A percentile compares a stretch with the other conserved stretches of the same genome.
Evolutionary conservation across 2,113 vertebrate genomes (phyloP).

Genomic region (Aldabrachelys gigantea): DNA sequence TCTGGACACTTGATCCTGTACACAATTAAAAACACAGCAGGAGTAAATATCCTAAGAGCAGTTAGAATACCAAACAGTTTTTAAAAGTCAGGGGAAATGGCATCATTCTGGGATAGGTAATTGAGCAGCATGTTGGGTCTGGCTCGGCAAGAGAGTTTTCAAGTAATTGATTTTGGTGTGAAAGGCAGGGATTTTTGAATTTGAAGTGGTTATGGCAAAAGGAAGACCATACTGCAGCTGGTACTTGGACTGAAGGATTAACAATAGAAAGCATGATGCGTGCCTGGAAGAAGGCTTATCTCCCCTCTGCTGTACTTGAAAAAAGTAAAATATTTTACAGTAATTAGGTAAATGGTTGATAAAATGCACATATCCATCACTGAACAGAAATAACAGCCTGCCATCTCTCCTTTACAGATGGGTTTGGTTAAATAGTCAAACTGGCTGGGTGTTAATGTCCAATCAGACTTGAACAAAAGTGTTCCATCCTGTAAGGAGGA

Average conservation of each 20-base stretch:
- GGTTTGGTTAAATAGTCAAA: not conserved
- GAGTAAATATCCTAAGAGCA: not conserved
- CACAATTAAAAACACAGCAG: not conserved
- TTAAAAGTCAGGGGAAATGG: not conserved
- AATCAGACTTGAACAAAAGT: not conserved
- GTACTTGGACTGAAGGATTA: not conserved
- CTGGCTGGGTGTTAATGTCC: not conserved
- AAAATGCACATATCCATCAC: not conserved
- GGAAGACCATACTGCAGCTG: not conserved
- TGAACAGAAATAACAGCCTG: slow-evolving; percentile 4
- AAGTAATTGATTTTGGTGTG: not conserved
- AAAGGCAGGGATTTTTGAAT: not conserved
- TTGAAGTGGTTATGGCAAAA: not conserved
- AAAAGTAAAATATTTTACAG: not conserved
- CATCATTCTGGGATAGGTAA: not conserved
- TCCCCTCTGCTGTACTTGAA: not conserved
- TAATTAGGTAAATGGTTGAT: not conserved
- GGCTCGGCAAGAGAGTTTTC: not conserved
- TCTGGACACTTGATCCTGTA: not conserved
- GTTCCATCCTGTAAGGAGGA: not conserved
- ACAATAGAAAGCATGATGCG: not conserved
- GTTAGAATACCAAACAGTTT: not conserved
- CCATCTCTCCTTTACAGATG: not conserved
- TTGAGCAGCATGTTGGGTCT: not conserved
- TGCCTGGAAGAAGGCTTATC: not conserved